Evolutionary conservation across 2,888 invertebrate species (phyloP).

Genomic region (Helleia helle): DNA sequence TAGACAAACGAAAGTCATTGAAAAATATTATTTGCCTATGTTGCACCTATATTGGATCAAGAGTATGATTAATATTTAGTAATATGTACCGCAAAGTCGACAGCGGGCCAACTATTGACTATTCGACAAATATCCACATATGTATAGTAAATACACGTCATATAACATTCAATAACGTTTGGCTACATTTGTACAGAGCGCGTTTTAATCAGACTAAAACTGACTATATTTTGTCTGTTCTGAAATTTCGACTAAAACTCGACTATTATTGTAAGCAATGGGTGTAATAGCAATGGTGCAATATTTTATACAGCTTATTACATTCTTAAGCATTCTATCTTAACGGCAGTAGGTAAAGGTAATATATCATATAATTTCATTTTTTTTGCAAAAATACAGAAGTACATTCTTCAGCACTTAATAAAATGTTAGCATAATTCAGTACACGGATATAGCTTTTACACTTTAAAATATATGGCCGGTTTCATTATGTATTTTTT

Average conservation of each 20-base stretch:
- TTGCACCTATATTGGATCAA: not conserved
- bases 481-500: conserved; percentile 49
- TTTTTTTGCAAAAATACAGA: conserved; percentile 62
- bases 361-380: conserved; percentile 20
- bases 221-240: not conserved
- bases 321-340: conserved; percentile 14
- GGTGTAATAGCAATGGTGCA: not conserved
- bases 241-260: not conserved
- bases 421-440: conserved; percentile 38
- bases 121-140: conserved; percentile 4
- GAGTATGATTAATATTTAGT: not conserved
- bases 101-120: not conserved
- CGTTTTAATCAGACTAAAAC: conserved; percentile 3
- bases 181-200: conserved; percentile 7
- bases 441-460: conserved; percentile 40
- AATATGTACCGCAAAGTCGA: not conserved
- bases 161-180: conserved; percentile 1
- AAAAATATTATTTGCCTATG: not conserved
- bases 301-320: conserved; percentile 7
- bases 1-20: not conserved
- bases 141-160: conserved; percentile 2
- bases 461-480: conserved; percentile 46
- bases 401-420: conserved; percentile 36
- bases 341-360: conserved; percentile 22
- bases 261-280: not conserved